These are phyloP conservation scores for Tretioscincus oriximinensis DNA, from an alignment of 2,113 vertebrate genomes.

Conservation along the genomic window DNA sequence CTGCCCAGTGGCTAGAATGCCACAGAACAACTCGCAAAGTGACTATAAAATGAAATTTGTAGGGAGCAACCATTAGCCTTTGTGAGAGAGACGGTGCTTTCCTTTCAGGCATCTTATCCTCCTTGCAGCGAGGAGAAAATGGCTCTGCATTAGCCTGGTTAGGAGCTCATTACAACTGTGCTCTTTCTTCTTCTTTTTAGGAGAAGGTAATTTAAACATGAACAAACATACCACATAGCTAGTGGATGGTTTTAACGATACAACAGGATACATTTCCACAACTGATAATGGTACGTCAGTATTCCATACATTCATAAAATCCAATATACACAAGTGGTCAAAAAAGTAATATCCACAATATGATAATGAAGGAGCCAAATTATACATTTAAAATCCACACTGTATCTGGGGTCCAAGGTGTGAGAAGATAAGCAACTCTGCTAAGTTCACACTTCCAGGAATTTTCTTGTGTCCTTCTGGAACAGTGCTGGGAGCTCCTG, in stretches of 20 bases:
- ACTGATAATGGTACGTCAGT: too few species aligned
- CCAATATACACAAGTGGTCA: too few species aligned
- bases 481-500: too few species aligned
- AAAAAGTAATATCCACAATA: too few species aligned
- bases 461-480: too few species aligned
- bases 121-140: neutral
- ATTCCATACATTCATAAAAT: too few species aligned
- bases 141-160: neutral
- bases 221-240: too few species aligned
- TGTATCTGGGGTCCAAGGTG: neutral
- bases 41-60: conserved; percentile 18
- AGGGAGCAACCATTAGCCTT: neutral
- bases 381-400: neutral
- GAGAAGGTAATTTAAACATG: neutral
- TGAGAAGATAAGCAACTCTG: neutral
- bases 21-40: neutral
- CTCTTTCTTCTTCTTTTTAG: neutral
- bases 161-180: neutral
- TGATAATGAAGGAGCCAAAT: too few species aligned
- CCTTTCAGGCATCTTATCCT: conserved; percentile 8
- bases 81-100: neutral
- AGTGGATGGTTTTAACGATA: too few species aligned
- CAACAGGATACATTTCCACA: too few species aligned
- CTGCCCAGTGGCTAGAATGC: conserved; percentile 18
- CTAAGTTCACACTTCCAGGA: too few species aligned